These are phyloP conservation scores for Synodontis membranacea DNA, from an alignment of 2,113 vertebrate species.

Conservation along the genomic window DNA sequence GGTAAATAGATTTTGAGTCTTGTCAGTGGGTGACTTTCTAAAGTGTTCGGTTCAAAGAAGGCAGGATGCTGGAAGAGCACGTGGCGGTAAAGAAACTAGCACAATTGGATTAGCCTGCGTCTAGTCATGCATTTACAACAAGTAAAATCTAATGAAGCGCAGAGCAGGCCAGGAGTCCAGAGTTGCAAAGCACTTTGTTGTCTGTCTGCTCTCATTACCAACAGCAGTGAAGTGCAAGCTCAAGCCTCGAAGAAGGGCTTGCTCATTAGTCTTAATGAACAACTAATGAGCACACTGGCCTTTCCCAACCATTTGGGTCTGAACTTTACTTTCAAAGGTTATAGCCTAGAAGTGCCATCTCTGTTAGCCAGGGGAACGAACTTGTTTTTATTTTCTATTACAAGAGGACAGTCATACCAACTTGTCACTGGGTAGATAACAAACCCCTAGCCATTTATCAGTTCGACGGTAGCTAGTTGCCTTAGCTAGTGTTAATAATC, in stretches of 20 bases:
- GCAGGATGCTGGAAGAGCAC: constrained; percentile 9
- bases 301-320: constrained; percentile 27
- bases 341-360: constrained; percentile 17
- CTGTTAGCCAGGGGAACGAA: not conserved
- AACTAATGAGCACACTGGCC: constrained; percentile 29
- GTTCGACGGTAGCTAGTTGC: not conserved
- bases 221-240: constrained; percentile 33
- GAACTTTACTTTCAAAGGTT: constrained; percentile 31
- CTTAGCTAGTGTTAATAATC: not conserved
- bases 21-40: constrained; percentile 15
- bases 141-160: constrained; percentile 53
- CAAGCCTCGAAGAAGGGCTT: constrained; percentile 18
- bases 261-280: constrained; percentile 36
- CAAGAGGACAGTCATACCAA: not conserved
- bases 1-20: not conserved
- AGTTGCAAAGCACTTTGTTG: constrained; percentile 47
- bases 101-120: constrained; percentile 51
- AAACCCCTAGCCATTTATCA: not conserved
- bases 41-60: constrained; percentile 25
- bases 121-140: constrained; percentile 55
- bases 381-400: not conserved
- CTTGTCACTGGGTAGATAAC: not conserved
- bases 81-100: constrained; percentile 16
- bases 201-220: constrained; percentile 43
- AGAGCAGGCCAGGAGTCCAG: constrained; percentile 29